These are phyloP conservation scores for Cryptotermes secundus DNA, from an alignment of 1,140 invertebrate species.

Conservation along the genomic window DNA sequence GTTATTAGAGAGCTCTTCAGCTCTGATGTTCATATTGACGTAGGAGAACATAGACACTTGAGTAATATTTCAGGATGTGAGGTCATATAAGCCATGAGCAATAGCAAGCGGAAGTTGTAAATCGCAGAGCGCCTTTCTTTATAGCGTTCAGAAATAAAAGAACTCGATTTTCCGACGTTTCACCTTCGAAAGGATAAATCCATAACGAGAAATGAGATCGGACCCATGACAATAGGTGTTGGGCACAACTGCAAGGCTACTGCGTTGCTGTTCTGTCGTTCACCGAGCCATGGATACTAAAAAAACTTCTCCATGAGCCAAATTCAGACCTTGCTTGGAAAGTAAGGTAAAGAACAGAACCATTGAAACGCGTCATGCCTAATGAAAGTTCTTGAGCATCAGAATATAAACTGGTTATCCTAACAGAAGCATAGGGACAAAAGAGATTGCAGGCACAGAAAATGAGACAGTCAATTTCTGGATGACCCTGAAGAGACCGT, in stretches of 20 bases:
- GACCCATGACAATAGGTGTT: neutral
- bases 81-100: neutral
- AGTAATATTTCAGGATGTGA: no score
- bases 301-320: neutral
- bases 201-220: neutral
- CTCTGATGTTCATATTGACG: no score
- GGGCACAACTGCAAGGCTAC: neutral
- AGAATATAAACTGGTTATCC: neutral
- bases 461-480: no score
- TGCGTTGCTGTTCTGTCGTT: neutral
- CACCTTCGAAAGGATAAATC: neutral
- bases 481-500: no score
- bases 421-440: no score
- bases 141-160: neutral
- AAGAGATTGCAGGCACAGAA: no score
- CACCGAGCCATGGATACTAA: neutral
- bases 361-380: neutral
- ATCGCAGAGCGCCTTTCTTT: neutral
- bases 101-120: neutral
- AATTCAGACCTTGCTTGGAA: neutral
- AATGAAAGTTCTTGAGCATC: neutral
- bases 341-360: neutral
- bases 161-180: neutral
- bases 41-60: no score
- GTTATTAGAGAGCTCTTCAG: no score